Evolutionary conservation across 2,797 vertebrate genomes (phyloP), one percentile per base, ranked within the genome.

Genomic region (Lagodon rhomboides): DNA sequence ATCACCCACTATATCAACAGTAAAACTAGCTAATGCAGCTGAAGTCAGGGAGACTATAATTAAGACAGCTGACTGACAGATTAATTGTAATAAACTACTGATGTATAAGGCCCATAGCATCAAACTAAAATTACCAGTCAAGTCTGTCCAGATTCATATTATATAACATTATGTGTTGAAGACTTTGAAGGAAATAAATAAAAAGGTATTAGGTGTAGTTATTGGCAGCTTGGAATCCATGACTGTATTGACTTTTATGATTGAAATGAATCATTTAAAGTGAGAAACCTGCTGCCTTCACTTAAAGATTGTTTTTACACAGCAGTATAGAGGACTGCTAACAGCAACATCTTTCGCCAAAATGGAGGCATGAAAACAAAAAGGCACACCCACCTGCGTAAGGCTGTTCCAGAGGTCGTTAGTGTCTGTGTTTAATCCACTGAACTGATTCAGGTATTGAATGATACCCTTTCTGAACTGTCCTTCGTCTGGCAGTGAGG

Each of bases 381-480:
- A 18, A 34, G n/a, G 53, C 41, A 67, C 59, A 77, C 81, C 25
- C 16, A 99, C 98, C 96, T 96, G 90, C 71, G 96, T 97, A 79
- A 99, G 95, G 87, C 96, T 97, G 88, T 97, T 96, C 98, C 98
- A 99, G 18, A 99, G 92, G 79, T 97, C 94, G 30, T 96, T 91
- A 3, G 95, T 99, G 69, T 88, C 93, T 1, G 97, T 96, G 79
- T 97, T 97, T 69, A 65, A 79, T 22, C 94, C 95, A 10, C 83
- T 94, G 80, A 97, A 96, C 77, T 95, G 92, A 30, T 86, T 93
- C 20, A 99, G 93, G 84, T 99, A 99, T 15, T 94, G 75, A 77
- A 95, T 92, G 77, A 98, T 77, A 17, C 97, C 97, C 81, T 96
- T 96, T 84, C 89, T 96, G 89, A 99, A 99, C 78, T 95, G 87